These are phyloP conservation scores for Boloria euphrosyne DNA, from an alignment of 2,888 invertebrate species.

Conservation along the genomic window DNA sequence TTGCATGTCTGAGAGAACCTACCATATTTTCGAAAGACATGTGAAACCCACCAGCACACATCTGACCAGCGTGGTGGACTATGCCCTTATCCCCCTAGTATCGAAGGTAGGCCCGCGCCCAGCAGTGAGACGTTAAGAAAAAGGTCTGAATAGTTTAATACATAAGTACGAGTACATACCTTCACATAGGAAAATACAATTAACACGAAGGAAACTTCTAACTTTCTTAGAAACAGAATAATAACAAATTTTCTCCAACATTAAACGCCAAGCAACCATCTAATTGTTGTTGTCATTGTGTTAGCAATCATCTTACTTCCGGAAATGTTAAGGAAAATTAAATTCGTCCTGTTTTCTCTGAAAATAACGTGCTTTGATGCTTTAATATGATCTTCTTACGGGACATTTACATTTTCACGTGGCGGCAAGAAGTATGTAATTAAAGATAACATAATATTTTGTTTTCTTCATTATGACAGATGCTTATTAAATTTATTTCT, in stretches of 20 bases:
- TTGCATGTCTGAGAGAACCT: too few species aligned
- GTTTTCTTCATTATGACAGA: neutral
- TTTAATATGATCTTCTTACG: slow-evolving; percentile 37
- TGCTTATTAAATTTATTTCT: too few species aligned
- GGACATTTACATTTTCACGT: slow-evolving; percentile 36
- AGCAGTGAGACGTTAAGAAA: too few species aligned
- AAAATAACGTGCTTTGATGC: slow-evolving; percentile 16
- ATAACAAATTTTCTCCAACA: neutral
- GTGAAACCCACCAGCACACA: too few species aligned
- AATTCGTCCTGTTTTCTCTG: slow-evolving; percentile 7
- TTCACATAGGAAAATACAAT: too few species aligned
- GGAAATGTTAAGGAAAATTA: slow-evolving; percentile 6
- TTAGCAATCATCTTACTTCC: neutral
- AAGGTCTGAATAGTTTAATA: too few species aligned
- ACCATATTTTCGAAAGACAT: too few species aligned
- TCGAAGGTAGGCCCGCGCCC: too few species aligned
- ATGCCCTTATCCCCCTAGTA: too few species aligned
- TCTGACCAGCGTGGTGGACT: too few species aligned
- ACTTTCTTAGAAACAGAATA: neutral
- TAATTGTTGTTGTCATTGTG: neutral
- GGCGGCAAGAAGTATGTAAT: slow-evolving; percentile 28
- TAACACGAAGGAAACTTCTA: neutral
- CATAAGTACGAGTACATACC: too few species aligned
- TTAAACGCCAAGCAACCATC: neutral
- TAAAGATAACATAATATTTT: neutral